A percentile compares a stretch with the other conserved stretches of the same genome.
phyloP scores from a whole-genome alignment of 2,888 invertebrate genomes.

The Beris morrisii region DNA sequence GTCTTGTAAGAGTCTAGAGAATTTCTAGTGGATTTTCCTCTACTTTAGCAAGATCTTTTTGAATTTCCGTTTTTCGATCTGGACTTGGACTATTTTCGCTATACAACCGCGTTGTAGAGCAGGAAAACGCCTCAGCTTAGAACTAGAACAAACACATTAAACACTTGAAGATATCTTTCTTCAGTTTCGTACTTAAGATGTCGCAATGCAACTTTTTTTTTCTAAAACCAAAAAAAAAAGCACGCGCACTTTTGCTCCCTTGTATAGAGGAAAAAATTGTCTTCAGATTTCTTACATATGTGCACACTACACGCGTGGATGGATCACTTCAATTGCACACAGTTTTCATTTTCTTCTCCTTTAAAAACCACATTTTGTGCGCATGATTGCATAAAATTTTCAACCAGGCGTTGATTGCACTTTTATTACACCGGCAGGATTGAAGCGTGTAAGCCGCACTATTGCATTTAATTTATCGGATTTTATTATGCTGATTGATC shows the following conservation, averaged over 20 bases:
- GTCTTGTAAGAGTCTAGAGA: no score
- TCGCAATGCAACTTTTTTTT: slow-evolving; percentile 3
- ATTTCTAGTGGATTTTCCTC: no score
- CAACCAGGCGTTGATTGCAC: slow-evolving; percentile 11
- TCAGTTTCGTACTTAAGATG: slow-evolving; percentile 22
- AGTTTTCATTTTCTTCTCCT: no score
- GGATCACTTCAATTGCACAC: no score
- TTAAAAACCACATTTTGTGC: slow-evolving; percentile 15
- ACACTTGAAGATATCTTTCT: slow-evolving; percentile 27
- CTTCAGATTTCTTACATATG: no score
- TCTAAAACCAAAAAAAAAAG: no score
- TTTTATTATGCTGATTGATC: slow-evolving; percentile 36
- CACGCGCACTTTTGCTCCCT: neutral
- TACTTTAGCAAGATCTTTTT: no score
- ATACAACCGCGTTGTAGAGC: no score
- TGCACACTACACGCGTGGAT: neutral
- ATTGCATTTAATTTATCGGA: slow-evolving; percentile 21
- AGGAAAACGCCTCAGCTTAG: neutral
- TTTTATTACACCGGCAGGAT: neutral
- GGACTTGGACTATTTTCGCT: no score
- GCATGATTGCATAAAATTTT: slow-evolving; percentile 23
- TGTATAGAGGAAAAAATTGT: neutral
- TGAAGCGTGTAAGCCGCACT: slow-evolving; percentile 8
- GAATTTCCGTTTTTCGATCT: no score
- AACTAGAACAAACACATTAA: slow-evolving; percentile 17